Evolutionary conservation across 2,113 vertebrate genomes (phyloP), one percentile per base, ranked within the genome.

Genomic region (Bos indicus): DNA sequence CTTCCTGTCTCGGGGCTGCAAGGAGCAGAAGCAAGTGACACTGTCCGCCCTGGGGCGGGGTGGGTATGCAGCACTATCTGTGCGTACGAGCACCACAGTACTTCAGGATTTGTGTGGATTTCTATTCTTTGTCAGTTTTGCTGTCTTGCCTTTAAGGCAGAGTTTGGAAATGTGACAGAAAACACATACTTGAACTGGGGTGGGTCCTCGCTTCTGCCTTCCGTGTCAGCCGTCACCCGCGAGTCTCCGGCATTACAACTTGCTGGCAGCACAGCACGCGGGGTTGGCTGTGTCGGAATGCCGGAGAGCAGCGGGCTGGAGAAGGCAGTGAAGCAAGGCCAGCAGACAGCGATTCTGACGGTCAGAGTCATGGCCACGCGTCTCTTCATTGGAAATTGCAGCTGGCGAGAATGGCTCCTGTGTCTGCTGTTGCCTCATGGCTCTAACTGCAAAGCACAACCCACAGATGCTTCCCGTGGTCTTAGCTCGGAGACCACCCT

Each of bases 21-120:
- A 52, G 52, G 51, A 51, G 23, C 67, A 7, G 43, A 51, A 8
- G 7, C 2, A 7, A 3, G 19, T 2, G 15, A 48, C 6, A 3
- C 54, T 2, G 15, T 13, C 60, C 28, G 21, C 19, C 17, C 3
- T 0, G 4, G 12, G 19, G 48, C 21, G 0, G 19, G 4, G 4
- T 2, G 1, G 23, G n/a, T 19, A 8, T 6, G 26, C 8, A 23
- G 8, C 40, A n/a, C n/a, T 43, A 3, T 36, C 7, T 9, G 3
- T 8, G 57, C 6, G 11, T 10, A 15, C 5, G 12, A 17, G 48
- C 28, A 12, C 80, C 30, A 3, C 2, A 0, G 30, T 36, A 4
- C 40, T 46, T 59, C 25, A 10, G 10, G n/a, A 6, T 33, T 21
- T n/a, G 21, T 13, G 23, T 33, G 3, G 12, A 7, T 4, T 30